Evolutionary conservation across 2,888 invertebrate genomes (phyloP).

Genomic region (Dicycla oo): DNA sequence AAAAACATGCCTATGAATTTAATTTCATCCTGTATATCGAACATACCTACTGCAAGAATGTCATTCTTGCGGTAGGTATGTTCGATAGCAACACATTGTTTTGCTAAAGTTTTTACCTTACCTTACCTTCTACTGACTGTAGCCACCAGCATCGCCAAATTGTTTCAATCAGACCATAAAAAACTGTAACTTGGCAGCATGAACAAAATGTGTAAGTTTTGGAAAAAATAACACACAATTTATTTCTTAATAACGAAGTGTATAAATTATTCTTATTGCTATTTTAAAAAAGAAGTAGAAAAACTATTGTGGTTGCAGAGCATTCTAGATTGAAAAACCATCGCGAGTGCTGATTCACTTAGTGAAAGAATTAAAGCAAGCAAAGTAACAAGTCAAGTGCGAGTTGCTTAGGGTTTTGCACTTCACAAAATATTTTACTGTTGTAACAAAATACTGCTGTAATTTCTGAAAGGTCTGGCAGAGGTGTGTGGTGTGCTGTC

Average conservation of each 20-base stretch:
- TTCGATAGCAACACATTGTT: too few relatives aligned
- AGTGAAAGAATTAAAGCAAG: slow-evolving; percentile 13
- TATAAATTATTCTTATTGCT: not conserved
- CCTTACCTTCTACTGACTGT: too few relatives aligned
- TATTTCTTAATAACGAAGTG: not conserved
- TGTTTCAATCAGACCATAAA: not conserved
- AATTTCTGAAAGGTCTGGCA: too few relatives aligned
- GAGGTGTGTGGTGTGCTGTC: too few relatives aligned
- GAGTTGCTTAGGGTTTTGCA: slow-evolving; percentile 9
- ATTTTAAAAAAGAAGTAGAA: slow-evolving; percentile 2
- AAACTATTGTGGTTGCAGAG: not conserved
- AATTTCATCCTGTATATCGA: not conserved
- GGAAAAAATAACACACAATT: not conserved
- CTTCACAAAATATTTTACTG: not conserved
- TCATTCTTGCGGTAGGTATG: too few relatives aligned
- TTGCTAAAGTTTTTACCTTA: not conserved
- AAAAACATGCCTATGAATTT: too few relatives aligned
- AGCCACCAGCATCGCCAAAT: not conserved
- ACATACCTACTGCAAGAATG: not conserved
- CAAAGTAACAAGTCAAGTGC: not conserved
- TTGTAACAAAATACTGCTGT: too few relatives aligned
- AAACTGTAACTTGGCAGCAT: not conserved
- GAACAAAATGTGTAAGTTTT: not conserved
- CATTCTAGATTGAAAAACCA: slow-evolving; percentile 19
- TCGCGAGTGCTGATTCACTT: slow-evolving; percentile 18